Evolutionary conservation across 37 sponge, comb jelly and placozoan genomes (phyloP).

Genomic region (Tethya wilhelma): DNA sequence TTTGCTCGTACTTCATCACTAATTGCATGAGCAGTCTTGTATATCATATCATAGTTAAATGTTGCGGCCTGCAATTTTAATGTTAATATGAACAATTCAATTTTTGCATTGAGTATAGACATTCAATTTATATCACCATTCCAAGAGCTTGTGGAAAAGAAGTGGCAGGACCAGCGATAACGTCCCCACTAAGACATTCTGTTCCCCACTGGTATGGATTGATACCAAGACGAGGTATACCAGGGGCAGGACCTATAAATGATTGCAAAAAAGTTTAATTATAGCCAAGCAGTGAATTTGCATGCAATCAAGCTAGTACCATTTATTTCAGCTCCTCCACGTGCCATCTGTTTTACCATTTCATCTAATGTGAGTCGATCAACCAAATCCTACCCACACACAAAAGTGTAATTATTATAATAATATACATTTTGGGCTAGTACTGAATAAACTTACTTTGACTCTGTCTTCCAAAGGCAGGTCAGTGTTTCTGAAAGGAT

Average conservation of each 20-base stretch:
- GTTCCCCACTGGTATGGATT: slow-evolving; percentile 83
- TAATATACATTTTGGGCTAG: too few species aligned
- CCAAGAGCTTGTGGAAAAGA: slow-evolving; percentile 64
- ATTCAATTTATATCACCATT: slow-evolving; percentile 47
- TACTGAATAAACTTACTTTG: too few species aligned
- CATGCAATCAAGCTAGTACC: slow-evolving; percentile 6
- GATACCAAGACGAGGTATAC: slow-evolving; percentile 61
- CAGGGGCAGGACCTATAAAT: slow-evolving; percentile 72
- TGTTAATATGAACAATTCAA: background rate
- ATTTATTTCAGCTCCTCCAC: slow-evolving; percentile 42
- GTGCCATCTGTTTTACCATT: slow-evolving; percentile 45
- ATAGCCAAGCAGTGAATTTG: too few species aligned
- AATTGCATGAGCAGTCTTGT: slow-evolving; percentile 50
- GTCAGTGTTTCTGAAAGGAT: slow-evolving; percentile 50
- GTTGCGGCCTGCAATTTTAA: slow-evolving; percentile 42
- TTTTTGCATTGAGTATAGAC: background rate
- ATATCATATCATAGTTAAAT: slow-evolving; percentile 53
- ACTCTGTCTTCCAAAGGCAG: slow-evolving; percentile 37
- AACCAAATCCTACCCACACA: slow-evolving; percentile 30
- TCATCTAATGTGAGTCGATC: slow-evolving; percentile 29
- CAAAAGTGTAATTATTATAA: too few species aligned
- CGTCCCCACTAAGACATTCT: slow-evolving; percentile 66
- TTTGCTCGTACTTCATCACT: slow-evolving; percentile 76
- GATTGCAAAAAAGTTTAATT: too few species aligned
- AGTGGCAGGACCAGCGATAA: slow-evolving; percentile 56